Conservation (phyloP, 2,113 vertebrate genomes). For the Porphyrio hochstetteri region DNA sequence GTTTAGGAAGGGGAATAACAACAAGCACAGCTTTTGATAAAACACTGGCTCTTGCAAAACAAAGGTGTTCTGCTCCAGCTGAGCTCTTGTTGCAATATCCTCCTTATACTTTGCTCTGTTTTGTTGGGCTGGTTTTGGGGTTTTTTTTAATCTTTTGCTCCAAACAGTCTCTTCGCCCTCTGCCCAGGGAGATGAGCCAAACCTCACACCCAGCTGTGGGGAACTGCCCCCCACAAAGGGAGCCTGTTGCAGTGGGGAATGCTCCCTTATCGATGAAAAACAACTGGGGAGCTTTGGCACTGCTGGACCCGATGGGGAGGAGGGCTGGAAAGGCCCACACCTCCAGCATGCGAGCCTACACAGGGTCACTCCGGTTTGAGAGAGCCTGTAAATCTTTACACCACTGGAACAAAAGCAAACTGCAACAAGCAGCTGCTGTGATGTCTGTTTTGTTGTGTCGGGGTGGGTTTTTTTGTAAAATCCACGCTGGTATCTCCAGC, state of each 20-base stretch:
- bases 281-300: too few relatives aligned
- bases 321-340: background rate
- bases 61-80: constrained; percentile 1
- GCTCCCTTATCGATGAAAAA: background rate
- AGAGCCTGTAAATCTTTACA: background rate
- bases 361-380: background rate
- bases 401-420: background rate
- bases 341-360: rapidly evolving
- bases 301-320: too few relatives aligned
- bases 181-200: background rate
- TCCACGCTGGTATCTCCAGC: background rate
- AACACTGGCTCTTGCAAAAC: background rate
- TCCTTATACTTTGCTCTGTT: background rate
- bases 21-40: background rate
- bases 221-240: background rate
- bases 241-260: rapidly evolving
- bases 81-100: background rate
- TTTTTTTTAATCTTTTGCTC: background rate
- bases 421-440: background rate
- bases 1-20: background rate
- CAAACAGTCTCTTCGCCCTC: background rate
- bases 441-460: background rate
- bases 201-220: background rate
- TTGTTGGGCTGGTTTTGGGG: background rate
- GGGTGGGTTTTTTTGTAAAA: background rate